Evolutionary conservation across 2,888 invertebrate species (phyloP), one percentile per base, ranked within the genome.

Genomic region (Amphipyra tragopoginis): DNA sequence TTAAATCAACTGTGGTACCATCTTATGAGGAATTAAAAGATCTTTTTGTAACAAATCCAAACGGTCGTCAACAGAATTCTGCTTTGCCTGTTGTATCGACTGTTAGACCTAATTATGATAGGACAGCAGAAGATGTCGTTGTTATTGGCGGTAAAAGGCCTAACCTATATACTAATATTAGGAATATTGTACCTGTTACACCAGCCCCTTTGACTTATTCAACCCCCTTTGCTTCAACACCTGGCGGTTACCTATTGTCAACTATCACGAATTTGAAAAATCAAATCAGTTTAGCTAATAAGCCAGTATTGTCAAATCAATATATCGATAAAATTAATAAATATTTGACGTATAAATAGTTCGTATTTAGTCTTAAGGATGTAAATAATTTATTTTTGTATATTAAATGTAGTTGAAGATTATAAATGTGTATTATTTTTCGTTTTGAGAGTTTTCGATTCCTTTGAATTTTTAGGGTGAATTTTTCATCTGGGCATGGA

Each of bases 281-380:
- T 50, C 87, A 87, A 73, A 82, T 91, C 0, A 81, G 80, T 65
- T 75, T 84, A 33, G 68, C 69, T 0, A 78, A 76, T 1, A 93
- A 88, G 53, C 93, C 93, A 0, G 75, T 91, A 1, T 73, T 94
- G 5, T 89, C 91, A 0, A 80, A 85, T 52, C 86, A 84, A 40
- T 94, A 87, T 79, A 88, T 94, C 33, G 85, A 90, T 68, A 91
- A 88, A 61, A 92, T 94, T 36, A 93, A 92, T 77, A 93, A 90
- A 70, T 94, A 94, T 86, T 85, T 94, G 65, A 85, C 79, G 45
- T 93, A 86, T 75, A 86, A 84, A 63, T 82, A 72, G 77, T 49
- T 59, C 52, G n/a, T 55, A 55, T 36, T 65, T 66, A 14, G 38
- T 38, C 26, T 9, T 34, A 55, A 73, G 38, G 34, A 13, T 80